These are phyloP conservation scores for Hypanus sabinus DNA, from an alignment of 2,113 vertebrate genomes.

Conservation along the genomic window DNA sequence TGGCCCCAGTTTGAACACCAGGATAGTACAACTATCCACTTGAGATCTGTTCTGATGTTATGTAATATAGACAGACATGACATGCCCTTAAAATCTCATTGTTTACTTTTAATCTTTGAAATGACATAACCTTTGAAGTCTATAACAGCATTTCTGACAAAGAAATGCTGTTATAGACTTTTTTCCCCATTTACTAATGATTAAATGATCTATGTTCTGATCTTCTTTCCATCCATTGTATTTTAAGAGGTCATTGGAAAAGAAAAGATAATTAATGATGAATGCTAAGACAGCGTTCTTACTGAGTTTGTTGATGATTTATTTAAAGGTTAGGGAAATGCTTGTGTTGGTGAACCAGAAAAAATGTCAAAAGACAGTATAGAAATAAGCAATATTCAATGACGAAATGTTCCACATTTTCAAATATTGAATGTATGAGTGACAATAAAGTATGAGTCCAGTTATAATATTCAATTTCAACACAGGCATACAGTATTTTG, in stretches of 20 bases:
- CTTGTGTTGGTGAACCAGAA: neutral
- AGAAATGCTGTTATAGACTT: neutral
- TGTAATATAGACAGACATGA: constrained; percentile 15
- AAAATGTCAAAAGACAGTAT: neutral
- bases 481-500: neutral
- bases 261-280: constrained; percentile 29
- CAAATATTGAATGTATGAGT: neutral
- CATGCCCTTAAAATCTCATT: constrained; percentile 37
- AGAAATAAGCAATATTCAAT: neutral
- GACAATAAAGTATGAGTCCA: neutral
- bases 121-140: constrained; percentile 34
- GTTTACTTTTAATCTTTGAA: constrained; percentile 38
- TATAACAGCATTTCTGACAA: constrained; percentile 13
- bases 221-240: constrained; percentile 18
- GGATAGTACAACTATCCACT: neutral
- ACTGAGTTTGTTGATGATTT: constrained; percentile 19
- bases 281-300: neutral
- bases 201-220: constrained; percentile 35
- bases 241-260: constrained; percentile 37
- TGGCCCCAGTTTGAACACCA: neutral
- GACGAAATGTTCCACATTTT: neutral
- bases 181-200: constrained; percentile 24
- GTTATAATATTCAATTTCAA: neutral
- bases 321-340: neutral
- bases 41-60: neutral